Evolutionary conservation across 2,113 vertebrate species (phyloP).

Genomic region (Neodon shergylaensis): DNA sequence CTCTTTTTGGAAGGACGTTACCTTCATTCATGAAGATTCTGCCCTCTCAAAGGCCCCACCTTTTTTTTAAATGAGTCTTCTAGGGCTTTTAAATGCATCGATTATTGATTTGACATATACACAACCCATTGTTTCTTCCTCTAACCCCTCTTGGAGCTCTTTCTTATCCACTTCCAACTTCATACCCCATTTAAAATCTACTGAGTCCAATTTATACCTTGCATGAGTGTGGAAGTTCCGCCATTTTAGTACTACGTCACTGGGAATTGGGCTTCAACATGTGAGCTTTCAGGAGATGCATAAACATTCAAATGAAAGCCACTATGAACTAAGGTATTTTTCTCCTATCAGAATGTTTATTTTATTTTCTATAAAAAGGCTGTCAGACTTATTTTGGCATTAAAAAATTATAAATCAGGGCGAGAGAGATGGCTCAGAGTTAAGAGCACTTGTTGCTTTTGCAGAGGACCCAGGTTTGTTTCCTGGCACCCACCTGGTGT

Average conservation of each 20-base stretch:
- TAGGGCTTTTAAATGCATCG: not conserved
- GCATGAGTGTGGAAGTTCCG: not conserved
- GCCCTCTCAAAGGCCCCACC: not conserved
- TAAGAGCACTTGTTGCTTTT: not conserved
- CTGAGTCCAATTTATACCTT: not conserved
- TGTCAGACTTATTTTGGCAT: conserved; percentile 5
- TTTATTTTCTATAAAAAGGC: conserved; percentile 18
- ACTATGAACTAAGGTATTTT: not conserved
- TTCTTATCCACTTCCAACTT: not conserved
- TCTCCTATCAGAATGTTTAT: not conserved
- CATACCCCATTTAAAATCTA: not conserved
- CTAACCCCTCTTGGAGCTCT: too few relatives aligned
- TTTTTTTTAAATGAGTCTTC: not conserved
- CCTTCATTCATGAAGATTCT: not conserved
- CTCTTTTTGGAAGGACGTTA: not conserved
- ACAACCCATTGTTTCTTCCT: not conserved
- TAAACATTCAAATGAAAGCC: not conserved
- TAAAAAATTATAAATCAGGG: not conserved
- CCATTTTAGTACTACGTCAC: not conserved
- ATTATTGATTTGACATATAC: not conserved
- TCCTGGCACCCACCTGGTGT: not conserved
- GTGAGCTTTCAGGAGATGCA: not conserved
- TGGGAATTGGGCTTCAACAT: not conserved
- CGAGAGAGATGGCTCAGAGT: not conserved
- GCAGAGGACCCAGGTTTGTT: not conserved